Evolutionary conservation across 2,888 invertebrate species (phyloP).

Genomic region (Pollenia labialis): DNA sequence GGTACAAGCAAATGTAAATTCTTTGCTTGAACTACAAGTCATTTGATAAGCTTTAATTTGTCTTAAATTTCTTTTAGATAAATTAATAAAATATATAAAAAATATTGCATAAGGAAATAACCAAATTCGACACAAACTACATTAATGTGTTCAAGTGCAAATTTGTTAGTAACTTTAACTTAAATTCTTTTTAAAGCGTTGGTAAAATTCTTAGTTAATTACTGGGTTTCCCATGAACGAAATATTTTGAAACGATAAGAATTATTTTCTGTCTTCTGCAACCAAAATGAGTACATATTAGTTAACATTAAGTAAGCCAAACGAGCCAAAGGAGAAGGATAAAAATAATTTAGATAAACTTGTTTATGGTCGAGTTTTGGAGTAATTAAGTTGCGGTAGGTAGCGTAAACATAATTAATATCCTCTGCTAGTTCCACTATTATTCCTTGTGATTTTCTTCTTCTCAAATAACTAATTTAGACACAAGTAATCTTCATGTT

Average conservation of each 20-base stretch:
- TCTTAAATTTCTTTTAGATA: too few species aligned
- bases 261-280: background rate
- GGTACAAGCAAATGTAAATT: too few species aligned
- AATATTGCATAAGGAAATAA: too few species aligned
- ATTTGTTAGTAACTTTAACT: too few species aligned
- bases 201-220: background rate
- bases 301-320: constrained; percentile 25
- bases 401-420: constrained; percentile 62
- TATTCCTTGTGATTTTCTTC: constrained; percentile 9
- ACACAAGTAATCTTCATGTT: constrained; percentile 24
- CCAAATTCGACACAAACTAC: too few species aligned
- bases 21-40: too few species aligned
- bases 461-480: constrained; percentile 26
- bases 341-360: constrained; percentile 39
- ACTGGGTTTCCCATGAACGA: background rate
- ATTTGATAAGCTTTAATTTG: too few species aligned
- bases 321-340: background rate
- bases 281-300: background rate
- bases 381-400: constrained; percentile 62
- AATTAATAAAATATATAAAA: too few species aligned
- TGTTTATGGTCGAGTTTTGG: constrained; percentile 44
- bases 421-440: constrained; percentile 23
- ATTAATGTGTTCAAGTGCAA: too few species aligned
- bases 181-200: background rate
- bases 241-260: background rate